Conservation (phyloP, 2,797 vertebrate genomes). For the Enteromius anoplus region DNA sequence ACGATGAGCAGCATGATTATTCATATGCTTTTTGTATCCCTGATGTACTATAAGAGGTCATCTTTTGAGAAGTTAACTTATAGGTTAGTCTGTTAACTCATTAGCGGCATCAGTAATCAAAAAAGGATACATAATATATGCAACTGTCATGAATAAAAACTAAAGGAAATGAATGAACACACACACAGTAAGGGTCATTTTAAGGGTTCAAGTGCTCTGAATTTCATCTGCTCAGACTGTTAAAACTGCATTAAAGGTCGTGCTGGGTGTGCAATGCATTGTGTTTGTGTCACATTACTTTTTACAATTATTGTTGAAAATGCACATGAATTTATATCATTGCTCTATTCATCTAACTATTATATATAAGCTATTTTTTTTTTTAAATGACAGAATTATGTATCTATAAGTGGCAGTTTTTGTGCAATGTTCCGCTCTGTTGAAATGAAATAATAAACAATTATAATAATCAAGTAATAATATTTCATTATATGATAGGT, state of each 20-base stretch:
- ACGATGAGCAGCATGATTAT: conserved; percentile 49
- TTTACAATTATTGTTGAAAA: background rate
- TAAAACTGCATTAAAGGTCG: background rate
- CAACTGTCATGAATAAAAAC: background rate
- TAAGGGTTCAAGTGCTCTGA: background rate
- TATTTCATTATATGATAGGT: background rate
- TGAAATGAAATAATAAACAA: background rate
- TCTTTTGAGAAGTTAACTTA: conserved; percentile 28
- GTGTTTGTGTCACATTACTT: background rate
- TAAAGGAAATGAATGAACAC: conserved; percentile 1
- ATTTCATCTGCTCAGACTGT: conserved; percentile 2
- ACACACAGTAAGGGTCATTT: conserved; percentile 15
- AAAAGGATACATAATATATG: background rate
- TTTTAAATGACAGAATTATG: background rate
- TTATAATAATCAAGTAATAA: background rate
- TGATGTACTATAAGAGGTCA: conserved; percentile 55
- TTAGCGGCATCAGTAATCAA: conserved; percentile 13
- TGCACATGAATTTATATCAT: background rate
- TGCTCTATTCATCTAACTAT: conserved; percentile 4
- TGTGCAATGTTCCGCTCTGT: background rate
- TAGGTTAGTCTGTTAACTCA: conserved; percentile 26
- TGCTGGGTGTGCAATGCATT: background rate
- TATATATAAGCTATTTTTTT: background rate
- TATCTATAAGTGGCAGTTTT: background rate
- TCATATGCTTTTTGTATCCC: conserved; percentile 46